These are phyloP conservation scores for Cheilosia urbana DNA, from an alignment of 2,888 invertebrate species.

Conservation along the genomic window DNA sequence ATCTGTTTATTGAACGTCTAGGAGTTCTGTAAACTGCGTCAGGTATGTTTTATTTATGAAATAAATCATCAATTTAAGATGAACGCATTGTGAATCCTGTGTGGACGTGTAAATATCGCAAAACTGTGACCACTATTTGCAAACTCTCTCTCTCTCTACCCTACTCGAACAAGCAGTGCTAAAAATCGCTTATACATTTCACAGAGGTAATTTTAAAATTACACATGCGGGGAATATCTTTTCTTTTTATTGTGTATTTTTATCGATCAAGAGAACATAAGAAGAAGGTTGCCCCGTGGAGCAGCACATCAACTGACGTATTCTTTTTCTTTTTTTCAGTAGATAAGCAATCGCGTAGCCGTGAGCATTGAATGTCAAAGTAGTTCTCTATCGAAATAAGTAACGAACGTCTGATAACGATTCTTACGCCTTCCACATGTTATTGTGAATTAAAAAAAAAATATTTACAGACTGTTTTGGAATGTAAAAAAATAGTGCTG, in stretches of 20 bases:
- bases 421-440: slow-evolving; percentile 70
- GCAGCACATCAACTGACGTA: slow-evolving; percentile 21
- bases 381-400: slow-evolving; percentile 56
- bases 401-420: slow-evolving; percentile 69
- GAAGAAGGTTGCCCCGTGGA: slow-evolving; percentile 36
- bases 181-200: slow-evolving; percentile 20
- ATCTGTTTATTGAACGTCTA: slow-evolving; percentile 6
- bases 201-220: slow-evolving; percentile 43
- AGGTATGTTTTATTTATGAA: too few species aligned
- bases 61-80: too few species aligned
- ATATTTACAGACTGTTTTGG: slow-evolving; percentile 19
- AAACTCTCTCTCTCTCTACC: slow-evolving; percentile 7
- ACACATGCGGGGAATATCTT: slow-evolving; percentile 29
- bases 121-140: neutral
- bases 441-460: slow-evolving; percentile 73
- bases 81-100: too few species aligned
- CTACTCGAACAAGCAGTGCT: slow-evolving; percentile 14
- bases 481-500: slow-evolving; percentile 26
- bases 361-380: slow-evolving; percentile 65
- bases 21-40: neutral
- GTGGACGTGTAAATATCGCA: too few species aligned
- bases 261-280: slow-evolving; percentile 54
- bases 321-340: slow-evolving; percentile 49
- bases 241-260: slow-evolving; percentile 54
- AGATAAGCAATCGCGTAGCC: slow-evolving; percentile 70